phyloP scores from a whole-genome alignment of 2,888 invertebrate species.

The Plagodis dolabraria region DNA sequence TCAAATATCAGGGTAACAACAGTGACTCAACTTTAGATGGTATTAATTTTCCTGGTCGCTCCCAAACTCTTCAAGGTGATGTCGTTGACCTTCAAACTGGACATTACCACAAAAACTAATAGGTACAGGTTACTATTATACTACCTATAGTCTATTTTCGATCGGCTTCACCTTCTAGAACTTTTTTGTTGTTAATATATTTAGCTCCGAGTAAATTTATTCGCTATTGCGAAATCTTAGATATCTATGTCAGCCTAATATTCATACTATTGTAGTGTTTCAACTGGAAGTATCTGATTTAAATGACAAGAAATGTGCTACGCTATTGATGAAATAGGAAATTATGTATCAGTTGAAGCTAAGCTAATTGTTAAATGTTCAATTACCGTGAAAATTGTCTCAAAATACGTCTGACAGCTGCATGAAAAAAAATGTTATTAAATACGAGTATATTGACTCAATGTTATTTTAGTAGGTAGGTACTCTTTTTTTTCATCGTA shows the following conservation, averaged over 20 bases:
- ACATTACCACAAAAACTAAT: slow-evolving; percentile 31
- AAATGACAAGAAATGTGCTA: slow-evolving; percentile 4
- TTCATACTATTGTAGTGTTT: slow-evolving; percentile 1
- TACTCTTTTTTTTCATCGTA: no score
- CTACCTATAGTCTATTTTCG: slow-evolving; percentile 37
- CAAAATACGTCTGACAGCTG: no score
- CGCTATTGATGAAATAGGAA: neutral
- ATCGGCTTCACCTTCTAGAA: slow-evolving; percentile 9
- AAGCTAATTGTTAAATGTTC: neutral
- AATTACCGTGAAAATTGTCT: no score
- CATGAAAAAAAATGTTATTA: no score
- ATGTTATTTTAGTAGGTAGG: no score
- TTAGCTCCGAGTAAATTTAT: neutral
- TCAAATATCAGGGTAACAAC: neutral
- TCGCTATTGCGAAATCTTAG: slow-evolving; percentile 11
- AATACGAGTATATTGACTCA: no score
- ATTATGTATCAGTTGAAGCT: neutral
- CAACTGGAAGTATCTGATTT: slow-evolving; percentile 7
- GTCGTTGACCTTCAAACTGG: slow-evolving; percentile 21
- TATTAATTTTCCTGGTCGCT: slow-evolving; percentile 17
- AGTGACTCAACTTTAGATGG: neutral
- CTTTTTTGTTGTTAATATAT: slow-evolving; percentile 8
- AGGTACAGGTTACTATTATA: slow-evolving; percentile 21
- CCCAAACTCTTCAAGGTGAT: slow-evolving; percentile 12
- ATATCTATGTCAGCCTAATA: slow-evolving; percentile 7